A percentile compares a stretch with the other conserved stretches of the same genome.
Evolutionary conservation across 2,113 vertebrate species (phyloP).

Genomic region (Tamias sibiricus): DNA sequence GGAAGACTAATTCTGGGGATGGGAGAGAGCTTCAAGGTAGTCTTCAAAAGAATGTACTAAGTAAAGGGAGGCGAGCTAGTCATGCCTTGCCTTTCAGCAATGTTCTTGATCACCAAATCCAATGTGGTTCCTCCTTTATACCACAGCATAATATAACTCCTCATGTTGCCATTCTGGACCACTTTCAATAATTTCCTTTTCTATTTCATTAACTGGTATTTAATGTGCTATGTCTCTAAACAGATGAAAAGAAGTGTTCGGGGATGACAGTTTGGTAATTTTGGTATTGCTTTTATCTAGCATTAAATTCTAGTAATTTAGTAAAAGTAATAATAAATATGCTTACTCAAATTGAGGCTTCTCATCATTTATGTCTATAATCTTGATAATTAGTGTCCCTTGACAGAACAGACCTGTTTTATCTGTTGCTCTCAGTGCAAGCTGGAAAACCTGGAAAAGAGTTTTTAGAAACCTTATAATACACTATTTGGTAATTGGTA

Average conservation of each 20-base stretch:
- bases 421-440: constrained; percentile 75
- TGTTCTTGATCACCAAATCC: background rate
- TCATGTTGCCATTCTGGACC: background rate
- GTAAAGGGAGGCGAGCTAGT: background rate
- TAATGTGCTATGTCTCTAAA: background rate
- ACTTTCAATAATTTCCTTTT: background rate
- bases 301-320: constrained; percentile 2
- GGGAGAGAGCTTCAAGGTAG: background rate
- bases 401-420: constrained; percentile 65
- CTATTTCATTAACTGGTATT: background rate
- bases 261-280: background rate
- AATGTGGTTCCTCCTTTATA: background rate
- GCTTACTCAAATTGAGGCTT: constrained; percentile 78
- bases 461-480: background rate
- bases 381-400: constrained; percentile 70
- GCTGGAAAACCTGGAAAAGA: constrained; percentile 74
- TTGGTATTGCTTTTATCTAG: background rate
- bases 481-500: background rate
- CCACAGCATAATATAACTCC: background rate
- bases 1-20: background rate
- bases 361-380: constrained; percentile 79
- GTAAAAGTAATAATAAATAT: background rate
- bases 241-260: background rate
- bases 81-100: rapidly evolving
- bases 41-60: background rate